A percentile compares a stretch with the other conserved stretches of the same genome.
Evolutionary conservation across 2,113 vertebrate species (phyloP).

Genomic region (Emydocephalus ijimae): DNA sequence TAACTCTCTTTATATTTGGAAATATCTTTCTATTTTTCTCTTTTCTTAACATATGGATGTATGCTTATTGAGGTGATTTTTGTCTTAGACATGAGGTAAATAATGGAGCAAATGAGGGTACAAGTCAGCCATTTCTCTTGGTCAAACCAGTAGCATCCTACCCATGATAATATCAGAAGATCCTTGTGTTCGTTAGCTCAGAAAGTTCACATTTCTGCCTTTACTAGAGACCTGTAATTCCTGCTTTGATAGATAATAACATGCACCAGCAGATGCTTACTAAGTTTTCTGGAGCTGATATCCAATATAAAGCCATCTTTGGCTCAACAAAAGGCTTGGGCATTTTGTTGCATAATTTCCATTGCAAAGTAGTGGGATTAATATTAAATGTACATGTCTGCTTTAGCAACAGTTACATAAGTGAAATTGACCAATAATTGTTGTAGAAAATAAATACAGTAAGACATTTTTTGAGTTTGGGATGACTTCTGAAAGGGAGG

Average conservation of each 20-base stretch:
- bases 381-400: not conserved
- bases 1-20: not conserved
- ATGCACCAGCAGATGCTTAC: not conserved
- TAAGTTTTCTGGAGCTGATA: not conserved
- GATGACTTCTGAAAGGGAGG: not conserved
- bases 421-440: not conserved
- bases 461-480: not conserved
- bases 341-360: not conserved
- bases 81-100: not conserved
- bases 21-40: not conserved
- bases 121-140: not conserved
- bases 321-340: not conserved
- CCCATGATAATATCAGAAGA: not conserved
- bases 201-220: slow-evolving; percentile 8
- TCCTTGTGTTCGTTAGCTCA: not conserved
- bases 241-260: slow-evolving; percentile 4
- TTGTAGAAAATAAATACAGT: not conserved
- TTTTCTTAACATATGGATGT: not conserved
- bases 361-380: not conserved
- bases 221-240: not conserved
- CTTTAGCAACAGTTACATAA: not conserved
- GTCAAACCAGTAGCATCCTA: too few relatives aligned
- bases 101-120: not conserved
- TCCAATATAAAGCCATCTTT: not conserved
- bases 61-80: slow-evolving; percentile 8